Conservation (phyloP, 1,140 invertebrate genomes). For the Sinonovacula constricta region DNA sequence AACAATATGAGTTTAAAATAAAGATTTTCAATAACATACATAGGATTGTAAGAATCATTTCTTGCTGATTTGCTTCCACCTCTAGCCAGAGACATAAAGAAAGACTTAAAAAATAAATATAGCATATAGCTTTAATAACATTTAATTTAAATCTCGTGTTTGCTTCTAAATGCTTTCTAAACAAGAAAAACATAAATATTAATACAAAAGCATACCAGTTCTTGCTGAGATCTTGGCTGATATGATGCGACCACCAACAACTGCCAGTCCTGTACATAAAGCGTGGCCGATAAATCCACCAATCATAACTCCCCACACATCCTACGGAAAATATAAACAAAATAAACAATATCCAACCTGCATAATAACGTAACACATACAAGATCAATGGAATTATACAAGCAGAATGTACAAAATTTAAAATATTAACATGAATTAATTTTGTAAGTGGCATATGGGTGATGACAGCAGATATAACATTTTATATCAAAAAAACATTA, state of each 20-base stretch:
- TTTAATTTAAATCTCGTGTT: neutral
- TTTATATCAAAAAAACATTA: too few species aligned
- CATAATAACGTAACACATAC: neutral
- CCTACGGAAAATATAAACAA: slow-evolving; percentile 83
- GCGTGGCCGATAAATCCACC: slow-evolving; percentile 96
- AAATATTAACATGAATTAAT: too few species aligned
- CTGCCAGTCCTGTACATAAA: slow-evolving; percentile 96
- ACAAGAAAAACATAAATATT: neutral
- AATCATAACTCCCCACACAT: slow-evolving; percentile 94
- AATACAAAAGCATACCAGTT: slow-evolving; percentile 85
- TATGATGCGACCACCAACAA: slow-evolving; percentile 96
- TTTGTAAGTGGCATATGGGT: too few species aligned
- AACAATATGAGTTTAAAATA: too few species aligned
- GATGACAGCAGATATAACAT: too few species aligned
- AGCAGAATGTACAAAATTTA: too few species aligned
- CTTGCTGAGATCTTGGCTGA: slow-evolving; percentile 96
- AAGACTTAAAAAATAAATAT: too few species aligned
- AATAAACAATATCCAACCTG: slow-evolving; percentile 1
- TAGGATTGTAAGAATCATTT: neutral
- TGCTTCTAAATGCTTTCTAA: neutral
- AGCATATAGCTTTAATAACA: too few species aligned
- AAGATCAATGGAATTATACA: too few species aligned
- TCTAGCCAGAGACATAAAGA: neutral
- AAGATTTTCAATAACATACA: neutral
- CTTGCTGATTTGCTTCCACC: neutral